Conservation (phyloP, 2,888 invertebrate species). For the Acronicta psi region DNA sequence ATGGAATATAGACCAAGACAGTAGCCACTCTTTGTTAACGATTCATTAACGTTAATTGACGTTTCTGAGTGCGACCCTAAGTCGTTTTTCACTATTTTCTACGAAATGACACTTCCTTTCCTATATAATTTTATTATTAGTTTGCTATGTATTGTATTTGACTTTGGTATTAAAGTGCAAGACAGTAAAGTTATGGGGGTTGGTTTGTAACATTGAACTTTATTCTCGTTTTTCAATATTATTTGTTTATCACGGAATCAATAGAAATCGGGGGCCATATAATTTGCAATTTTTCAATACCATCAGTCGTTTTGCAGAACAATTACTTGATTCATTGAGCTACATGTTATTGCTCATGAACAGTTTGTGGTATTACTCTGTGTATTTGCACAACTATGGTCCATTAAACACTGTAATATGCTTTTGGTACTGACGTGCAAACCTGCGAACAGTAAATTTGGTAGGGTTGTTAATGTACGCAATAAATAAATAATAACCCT, state of each 20-base stretch:
- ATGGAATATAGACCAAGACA: too few species aligned
- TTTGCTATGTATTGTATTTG: too few species aligned
- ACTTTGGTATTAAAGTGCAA: too few species aligned
- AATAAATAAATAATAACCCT: too few species aligned
- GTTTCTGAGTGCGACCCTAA: too few species aligned
- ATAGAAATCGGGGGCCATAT: constrained; percentile 11
- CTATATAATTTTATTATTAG: too few species aligned
- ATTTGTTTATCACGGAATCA: constrained; percentile 25
- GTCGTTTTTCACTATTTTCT: too few species aligned
- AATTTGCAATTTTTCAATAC: constrained; percentile 7
- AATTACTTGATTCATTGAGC: constrained; percentile 7
- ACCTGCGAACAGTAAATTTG: neutral
- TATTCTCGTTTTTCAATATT: constrained; percentile 13
- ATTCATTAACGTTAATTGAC: too few species aligned
- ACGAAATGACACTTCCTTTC: too few species aligned
- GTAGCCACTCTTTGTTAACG: too few species aligned
- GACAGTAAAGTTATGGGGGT: too few species aligned
- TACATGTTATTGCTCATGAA: constrained; percentile 5
- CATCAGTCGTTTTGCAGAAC: constrained; percentile 3
- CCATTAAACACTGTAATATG: constrained; percentile 1
- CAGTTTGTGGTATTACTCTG: constrained; percentile 1
- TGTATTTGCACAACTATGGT: constrained; percentile 15
- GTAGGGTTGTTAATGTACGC: neutral
- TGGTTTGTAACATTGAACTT: too few species aligned
- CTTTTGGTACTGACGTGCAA: neutral